Evolutionary conservation across 2,888 invertebrate genomes (phyloP), one percentile per base, ranked within the genome.

Genomic region (Megaustenia siamemsis): DNA sequence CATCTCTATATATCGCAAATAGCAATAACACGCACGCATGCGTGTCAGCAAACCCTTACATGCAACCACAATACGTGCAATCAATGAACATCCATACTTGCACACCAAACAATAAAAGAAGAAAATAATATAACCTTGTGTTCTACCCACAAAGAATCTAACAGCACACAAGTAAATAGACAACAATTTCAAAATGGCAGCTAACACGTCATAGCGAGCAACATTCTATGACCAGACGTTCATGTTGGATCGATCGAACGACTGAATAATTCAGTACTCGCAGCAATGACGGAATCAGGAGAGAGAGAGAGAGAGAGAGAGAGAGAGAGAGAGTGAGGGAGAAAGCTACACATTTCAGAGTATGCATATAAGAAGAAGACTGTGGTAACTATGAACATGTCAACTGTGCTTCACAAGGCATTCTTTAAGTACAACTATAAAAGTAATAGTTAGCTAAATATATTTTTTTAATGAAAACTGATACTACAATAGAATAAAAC

Each of bases 231-330:
- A 69, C 40, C 38, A 40, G 21, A 18, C 1, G 40, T 40, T 38
- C 40, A 40, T 40, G 21, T 6, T 24, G 69, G 69, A 69, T 69
- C 69, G 38, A 69, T 69, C 18, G 5, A 21, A 40, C 10, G 28
- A 21, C 69, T 69, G 69, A 40, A 69, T 69, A 69, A 69, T 69
- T 69, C 24, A 71, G 45, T 71, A 71, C 71, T 71, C 10, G 24
- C 32, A 24, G n/a, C 24, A 5, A 6, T 71, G 45, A 71, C 71
- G 71, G n/a, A 71, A 71, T 38, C 43, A 71, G 38, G 21, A 40
- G 8, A 3, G 40, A 8, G 35, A 15, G 68, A 40, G 71, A 71
- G 43, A n/a, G n/a, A 43, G 68, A 38, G n/a, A 71, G 71, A 71
- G 43, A 43, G 43, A 71, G 38, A 66, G 66, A 69, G 38, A 69